phyloP scores from a whole-genome alignment of 2,113 vertebrate genomes.

The Eudorcas thomsonii region DNA sequence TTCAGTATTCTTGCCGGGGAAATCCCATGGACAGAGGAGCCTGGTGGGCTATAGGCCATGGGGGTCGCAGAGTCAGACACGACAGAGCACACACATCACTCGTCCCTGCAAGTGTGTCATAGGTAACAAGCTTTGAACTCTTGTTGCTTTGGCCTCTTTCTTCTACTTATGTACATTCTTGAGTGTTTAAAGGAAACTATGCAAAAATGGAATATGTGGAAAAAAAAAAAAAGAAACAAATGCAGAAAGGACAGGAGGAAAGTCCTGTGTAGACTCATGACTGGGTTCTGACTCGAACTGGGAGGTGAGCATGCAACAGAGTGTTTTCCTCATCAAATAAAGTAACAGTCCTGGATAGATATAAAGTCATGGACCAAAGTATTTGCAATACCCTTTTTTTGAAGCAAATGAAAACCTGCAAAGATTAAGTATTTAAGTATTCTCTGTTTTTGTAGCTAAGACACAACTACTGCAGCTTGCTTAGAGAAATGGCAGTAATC shows the following conservation, averaged over 20 bases:
- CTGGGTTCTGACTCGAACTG: not conserved
- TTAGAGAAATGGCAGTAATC: not conserved
- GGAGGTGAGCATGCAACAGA: not conserved
- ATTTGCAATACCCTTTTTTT: not conserved
- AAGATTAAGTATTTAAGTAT: not conserved
- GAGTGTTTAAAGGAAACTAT: not conserved
- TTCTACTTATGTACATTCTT: not conserved
- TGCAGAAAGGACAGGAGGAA: not conserved
- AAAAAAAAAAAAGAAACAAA: not conserved
- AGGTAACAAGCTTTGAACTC: not conserved
- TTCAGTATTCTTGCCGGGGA: not conserved
- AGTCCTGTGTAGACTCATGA: not conserved
- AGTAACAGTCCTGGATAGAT: not conserved
- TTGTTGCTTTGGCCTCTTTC: not conserved
- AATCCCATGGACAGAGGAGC: not conserved
- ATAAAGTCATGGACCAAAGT: constrained; percentile 19
- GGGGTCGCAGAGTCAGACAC: fast-evolving
- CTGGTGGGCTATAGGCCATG: not conserved
- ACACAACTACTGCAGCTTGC: not conserved
- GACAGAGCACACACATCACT: not conserved
- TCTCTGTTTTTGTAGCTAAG: not conserved
- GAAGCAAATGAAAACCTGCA: not conserved
- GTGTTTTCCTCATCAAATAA: not conserved
- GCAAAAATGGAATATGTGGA: not conserved
- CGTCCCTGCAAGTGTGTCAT: not conserved